Base-by-base conservation (phyloP, 2,888 invertebrate species). In the Lepidocyrtoides sp. region DNA sequence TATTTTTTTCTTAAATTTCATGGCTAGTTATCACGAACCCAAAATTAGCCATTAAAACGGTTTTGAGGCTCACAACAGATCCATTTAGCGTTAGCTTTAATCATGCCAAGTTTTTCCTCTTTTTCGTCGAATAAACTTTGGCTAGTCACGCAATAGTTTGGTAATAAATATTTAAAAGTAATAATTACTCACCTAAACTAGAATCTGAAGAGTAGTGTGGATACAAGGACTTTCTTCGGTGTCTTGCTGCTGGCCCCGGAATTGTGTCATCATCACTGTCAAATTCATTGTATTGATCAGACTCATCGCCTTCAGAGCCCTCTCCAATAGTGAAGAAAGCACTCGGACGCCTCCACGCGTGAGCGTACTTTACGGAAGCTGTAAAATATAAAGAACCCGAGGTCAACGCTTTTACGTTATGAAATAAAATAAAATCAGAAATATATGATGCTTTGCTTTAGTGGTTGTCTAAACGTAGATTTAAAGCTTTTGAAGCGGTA, bases 301-400 rank as follows among this genome's bases (percentile, higher is more conserved):
- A 93, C 54, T 94, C 93, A 32, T 92, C 93, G 8, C 91, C 92
- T 26, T 92, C 92, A 8, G 93, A 92, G 60, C 92, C 92, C 86
- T 94, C 94, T 60, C 93, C 94, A 57, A 94, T 94, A n/a, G 93
- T 94, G 83, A 94, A 94, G 91, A 94, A 93, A 23, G 94, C 93
- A 75, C 92, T 93, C 29, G 94, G 94, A 54, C 94, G 92, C n/a
- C 94, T 91, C 92, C 92, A 94, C 23, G 89, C 69, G 51, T 89
- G 89, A 44, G 85, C 86, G 89, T 89, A 91, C 26, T 83, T 91
- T 0, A 86, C 51, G 57, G 89, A 89, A 20, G 88, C 91, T 91
- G 77, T 8, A 36, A 91, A 29, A 72, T 36, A 36, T 23, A 75
- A 57, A 23, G 12, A 41, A 48, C 26, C 20, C 63, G 36, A 32